A percentile compares a stretch with the other conserved stretches of the same genome.
phyloP scores from a whole-genome alignment of 2,113 vertebrate species.

The Anolis sagrei region DNA sequence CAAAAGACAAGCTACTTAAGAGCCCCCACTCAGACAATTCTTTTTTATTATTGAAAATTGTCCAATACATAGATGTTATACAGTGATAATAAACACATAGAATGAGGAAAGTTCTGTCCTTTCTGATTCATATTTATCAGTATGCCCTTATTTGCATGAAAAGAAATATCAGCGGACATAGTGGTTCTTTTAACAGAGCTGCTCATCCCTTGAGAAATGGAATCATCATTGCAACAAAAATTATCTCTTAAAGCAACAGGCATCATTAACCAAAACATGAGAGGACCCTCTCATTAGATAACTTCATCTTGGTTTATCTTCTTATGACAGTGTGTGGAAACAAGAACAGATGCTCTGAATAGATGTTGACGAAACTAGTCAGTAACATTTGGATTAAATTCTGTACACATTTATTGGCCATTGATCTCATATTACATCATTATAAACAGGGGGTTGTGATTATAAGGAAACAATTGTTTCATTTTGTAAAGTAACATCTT shows the following conservation, averaged over 20 bases:
- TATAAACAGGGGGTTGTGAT: conserved; percentile 31
- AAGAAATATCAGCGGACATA: neutral
- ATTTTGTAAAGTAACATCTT: conserved; percentile 16
- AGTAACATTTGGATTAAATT: conserved; percentile 13
- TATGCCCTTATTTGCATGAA: neutral
- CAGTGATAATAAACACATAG: neutral
- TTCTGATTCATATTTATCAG: neutral
- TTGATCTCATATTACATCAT: conserved; percentile 18
- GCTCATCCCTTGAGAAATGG: rapidly evolving
- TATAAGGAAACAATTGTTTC: neutral
- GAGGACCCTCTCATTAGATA: neutral
- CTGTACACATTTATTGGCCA: neutral
- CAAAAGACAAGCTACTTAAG: no score
- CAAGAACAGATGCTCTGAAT: conserved; percentile 2
- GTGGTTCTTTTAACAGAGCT: neutral
- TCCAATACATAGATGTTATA: neutral
- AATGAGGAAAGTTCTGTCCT: neutral
- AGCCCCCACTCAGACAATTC: neutral
- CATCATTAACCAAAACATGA: neutral
- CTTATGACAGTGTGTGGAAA: neutral
- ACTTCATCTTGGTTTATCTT: neutral
- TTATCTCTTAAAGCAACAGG: neutral
- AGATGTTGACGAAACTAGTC: conserved; percentile 44
- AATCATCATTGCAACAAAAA: neutral
- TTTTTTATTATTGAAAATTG: neutral